Percentiles rank a stretch among this genome's conserved stretches.
These are phyloP conservation scores for Cataglyphis hispanica DNA, from an alignment of 1,140 invertebrate species.

Conservation along the genomic window DNA sequence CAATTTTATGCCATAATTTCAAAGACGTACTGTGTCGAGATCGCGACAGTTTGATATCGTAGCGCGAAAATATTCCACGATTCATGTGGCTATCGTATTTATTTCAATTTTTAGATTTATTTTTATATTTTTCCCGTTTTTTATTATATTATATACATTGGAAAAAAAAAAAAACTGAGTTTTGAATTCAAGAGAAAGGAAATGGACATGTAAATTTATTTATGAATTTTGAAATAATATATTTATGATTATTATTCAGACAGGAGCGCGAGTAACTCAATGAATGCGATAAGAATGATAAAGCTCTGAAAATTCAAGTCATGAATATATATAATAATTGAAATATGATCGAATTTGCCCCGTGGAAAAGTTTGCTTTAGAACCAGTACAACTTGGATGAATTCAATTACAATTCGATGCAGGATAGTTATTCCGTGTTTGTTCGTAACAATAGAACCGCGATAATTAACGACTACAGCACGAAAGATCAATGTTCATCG, in stretches of 20 bases:
- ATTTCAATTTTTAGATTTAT: constrained; percentile 9
- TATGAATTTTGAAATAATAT: not conserved
- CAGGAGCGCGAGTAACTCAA: not conserved
- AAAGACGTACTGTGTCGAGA: not conserved
- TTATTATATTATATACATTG: not conserved
- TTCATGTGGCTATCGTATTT: not conserved
- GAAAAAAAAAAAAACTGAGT: not conserved
- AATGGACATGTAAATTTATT: not conserved
- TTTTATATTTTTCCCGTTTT: not conserved
- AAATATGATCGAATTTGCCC: not conserved
- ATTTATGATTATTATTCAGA: not conserved
- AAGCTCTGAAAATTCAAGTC: not conserved
- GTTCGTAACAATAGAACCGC: not conserved
- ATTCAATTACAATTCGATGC: not conserved
- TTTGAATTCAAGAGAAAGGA: constrained; percentile 1
- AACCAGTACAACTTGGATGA: not conserved
- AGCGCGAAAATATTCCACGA: not conserved
- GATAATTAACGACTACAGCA: not conserved
- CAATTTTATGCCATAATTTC: not conserved
- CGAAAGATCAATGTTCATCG: not conserved
- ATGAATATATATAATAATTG: constrained; percentile 8
- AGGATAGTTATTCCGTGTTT: not conserved
- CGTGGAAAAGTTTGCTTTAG: not conserved
- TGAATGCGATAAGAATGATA: not conserved
- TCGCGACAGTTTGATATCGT: not conserved